phyloP scores from a whole-genome alignment of 2,113 vertebrate species.

The Heptranchias perlo region DNA sequence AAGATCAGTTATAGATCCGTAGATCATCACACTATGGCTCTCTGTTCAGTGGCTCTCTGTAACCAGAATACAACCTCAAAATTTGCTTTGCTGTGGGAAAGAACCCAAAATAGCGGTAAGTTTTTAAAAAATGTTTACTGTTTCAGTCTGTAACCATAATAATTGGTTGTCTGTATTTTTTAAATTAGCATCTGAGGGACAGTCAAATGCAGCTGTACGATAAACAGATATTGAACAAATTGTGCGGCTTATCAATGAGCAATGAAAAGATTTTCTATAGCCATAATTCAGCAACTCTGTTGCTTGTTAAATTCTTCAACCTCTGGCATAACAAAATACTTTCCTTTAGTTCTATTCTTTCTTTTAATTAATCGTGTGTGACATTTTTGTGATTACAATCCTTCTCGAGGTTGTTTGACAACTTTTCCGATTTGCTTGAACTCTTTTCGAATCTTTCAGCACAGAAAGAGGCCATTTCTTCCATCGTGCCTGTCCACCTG shows the following conservation, averaged over 20 bases:
- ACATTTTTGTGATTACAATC: background rate
- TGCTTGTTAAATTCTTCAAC: background rate
- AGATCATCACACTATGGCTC: too few relatives aligned
- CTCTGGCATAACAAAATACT: background rate
- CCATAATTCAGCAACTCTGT: background rate
- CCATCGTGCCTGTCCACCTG: too few relatives aligned
- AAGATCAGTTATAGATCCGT: too few relatives aligned
- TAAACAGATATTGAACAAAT: background rate
- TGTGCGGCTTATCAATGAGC: background rate
- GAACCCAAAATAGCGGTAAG: background rate
- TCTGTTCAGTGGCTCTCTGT: background rate
- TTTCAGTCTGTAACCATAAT: too few relatives aligned
- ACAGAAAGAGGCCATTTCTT: too few relatives aligned
- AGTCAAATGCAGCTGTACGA: background rate
- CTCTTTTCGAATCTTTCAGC: too few relatives aligned
- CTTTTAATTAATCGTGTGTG: background rate
- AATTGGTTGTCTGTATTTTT: background rate
- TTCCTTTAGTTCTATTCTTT: background rate
- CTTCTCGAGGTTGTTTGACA: background rate
- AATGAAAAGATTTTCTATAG: background rate
- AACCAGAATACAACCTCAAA: background rate
- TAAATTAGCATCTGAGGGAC: background rate
- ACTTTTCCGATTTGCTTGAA: background rate
- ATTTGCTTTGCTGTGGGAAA: background rate
- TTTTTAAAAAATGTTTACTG: background rate